Percentiles rank a stretch among this genome's conserved stretches.
Evolutionary conservation across 2,797 vertebrate genomes (phyloP).

Genomic region (Parauchenoglanis ngamensis): DNA sequence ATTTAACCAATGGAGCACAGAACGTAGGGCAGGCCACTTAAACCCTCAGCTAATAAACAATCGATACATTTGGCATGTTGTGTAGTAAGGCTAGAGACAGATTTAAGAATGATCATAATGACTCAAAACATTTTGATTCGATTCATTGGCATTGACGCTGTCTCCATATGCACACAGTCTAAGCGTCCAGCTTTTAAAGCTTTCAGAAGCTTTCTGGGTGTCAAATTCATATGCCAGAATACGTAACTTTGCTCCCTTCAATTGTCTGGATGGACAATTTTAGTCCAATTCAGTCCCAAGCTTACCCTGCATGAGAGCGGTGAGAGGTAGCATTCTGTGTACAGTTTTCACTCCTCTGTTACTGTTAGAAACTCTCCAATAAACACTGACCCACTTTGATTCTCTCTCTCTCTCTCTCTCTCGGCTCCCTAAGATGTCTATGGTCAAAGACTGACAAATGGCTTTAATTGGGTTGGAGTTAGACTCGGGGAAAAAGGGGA

Average conservation of each 20-base stretch:
- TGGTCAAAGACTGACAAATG: conserved; percentile 41
- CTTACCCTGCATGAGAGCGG: conserved; percentile 11
- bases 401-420: conserved; percentile 10
- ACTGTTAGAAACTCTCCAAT: conserved; percentile 40
- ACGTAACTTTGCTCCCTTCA: background rate
- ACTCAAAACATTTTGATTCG: background rate
- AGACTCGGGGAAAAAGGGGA: conserved; percentile 26
- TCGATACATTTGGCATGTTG: background rate
- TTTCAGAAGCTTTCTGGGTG: background rate
- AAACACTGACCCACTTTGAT: conserved; percentile 24
- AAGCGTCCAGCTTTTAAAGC: background rate
- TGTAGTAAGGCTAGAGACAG: background rate
- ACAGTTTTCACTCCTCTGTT: conserved; percentile 23
- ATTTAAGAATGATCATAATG: background rate
- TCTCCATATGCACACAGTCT: conserved; percentile 1
- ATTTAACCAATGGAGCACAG: background rate
- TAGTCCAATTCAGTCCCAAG: conserved; percentile 21
- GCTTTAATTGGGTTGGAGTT: conserved; percentile 45
- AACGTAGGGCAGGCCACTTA: background rate
- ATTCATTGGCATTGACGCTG: background rate
- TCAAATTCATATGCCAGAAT: conserved; percentile 7
- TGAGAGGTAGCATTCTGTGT: conserved; percentile 14
- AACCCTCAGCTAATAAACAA: conserved; percentile 13
- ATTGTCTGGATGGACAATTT: conserved; percentile 43
- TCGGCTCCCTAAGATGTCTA: conserved; percentile 21